These are phyloP conservation scores for Dolichomitus sp. DNA, from an alignment of 2,888 invertebrate species.

Conservation along the genomic window DNA sequence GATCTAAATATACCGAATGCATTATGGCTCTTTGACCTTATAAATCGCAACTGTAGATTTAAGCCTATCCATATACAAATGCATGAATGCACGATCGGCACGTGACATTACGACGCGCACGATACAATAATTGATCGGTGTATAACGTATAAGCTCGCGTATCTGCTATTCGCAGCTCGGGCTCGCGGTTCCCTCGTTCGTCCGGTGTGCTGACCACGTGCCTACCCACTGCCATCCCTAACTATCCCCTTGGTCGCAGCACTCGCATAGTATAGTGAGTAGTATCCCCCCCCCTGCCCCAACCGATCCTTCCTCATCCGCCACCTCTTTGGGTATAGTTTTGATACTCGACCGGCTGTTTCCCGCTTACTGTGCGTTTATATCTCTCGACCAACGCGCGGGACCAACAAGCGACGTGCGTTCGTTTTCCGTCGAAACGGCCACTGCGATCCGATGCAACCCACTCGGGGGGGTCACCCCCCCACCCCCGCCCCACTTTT, in stretches of 20 bases:
- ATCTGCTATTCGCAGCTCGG: slow-evolving; percentile 79
- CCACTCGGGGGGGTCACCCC: background rate
- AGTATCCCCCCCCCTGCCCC: slow-evolving; percentile 3
- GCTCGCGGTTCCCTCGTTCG: slow-evolving; percentile 66
- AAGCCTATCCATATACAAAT: background rate
- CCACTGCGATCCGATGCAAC: slow-evolving; percentile 38
- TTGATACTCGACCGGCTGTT: slow-evolving; percentile 56
- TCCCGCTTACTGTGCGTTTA: slow-evolving; percentile 48
- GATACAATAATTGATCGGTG: slow-evolving; percentile 80
- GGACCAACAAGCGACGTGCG: slow-evolving; percentile 20
- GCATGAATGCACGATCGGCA: slow-evolving; percentile 15
- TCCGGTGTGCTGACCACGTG: slow-evolving; percentile 38
- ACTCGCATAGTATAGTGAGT: background rate
- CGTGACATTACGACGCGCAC: slow-evolving; percentile 77
- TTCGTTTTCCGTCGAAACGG: slow-evolving; percentile 43
- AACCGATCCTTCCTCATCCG: slow-evolving; percentile 46
- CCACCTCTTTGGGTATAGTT: slow-evolving; percentile 52
- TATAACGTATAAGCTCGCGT: slow-evolving; percentile 76
- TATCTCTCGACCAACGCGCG: slow-evolving; percentile 34
- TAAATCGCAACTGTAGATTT: background rate
- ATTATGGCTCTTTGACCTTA: background rate
- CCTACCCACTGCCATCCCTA: background rate
- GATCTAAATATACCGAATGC: background rate
- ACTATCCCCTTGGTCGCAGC: slow-evolving; percentile 25
- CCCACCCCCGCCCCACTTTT: background rate